Evolutionary conservation across 2,113 vertebrate species (phyloP).

Genomic region (Rynchops niger): DNA sequence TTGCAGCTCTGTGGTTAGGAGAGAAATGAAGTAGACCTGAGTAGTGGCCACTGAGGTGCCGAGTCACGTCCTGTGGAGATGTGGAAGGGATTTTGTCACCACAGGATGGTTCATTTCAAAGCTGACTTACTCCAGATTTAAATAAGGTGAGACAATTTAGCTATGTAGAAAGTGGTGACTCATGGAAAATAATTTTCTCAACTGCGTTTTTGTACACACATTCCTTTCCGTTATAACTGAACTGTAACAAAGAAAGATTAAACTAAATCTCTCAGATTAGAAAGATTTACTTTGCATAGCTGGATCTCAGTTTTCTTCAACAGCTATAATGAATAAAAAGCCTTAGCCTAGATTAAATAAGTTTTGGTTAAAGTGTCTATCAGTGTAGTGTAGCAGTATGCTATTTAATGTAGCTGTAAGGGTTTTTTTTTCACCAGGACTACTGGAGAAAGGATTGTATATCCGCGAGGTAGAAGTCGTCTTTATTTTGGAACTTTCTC

Average conservation of each 20-base stretch:
- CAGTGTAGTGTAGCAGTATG: neutral
- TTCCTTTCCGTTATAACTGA: neutral
- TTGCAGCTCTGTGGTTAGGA: neutral
- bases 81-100: neutral
- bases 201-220: neutral
- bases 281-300: neutral
- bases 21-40: neutral
- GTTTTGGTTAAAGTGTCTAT: neutral
- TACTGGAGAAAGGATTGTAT: neutral
- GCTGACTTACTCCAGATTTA: neutral
- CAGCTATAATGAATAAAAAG: neutral
- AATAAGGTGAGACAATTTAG: neutral
- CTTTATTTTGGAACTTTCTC: neutral
- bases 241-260: neutral
- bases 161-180: neutral
- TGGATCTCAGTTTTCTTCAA: neutral
- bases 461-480: neutral
- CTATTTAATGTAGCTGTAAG: neutral
- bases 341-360: neutral
- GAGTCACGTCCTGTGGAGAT: neutral
- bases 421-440: neutral
- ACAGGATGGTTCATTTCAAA: neutral
- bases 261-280: neutral
- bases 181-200: neutral
- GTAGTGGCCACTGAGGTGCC: neutral